These are phyloP conservation scores for Chelonoidis abingdonii DNA, from an alignment of 2,113 vertebrate species.

Conservation along the genomic window DNA sequence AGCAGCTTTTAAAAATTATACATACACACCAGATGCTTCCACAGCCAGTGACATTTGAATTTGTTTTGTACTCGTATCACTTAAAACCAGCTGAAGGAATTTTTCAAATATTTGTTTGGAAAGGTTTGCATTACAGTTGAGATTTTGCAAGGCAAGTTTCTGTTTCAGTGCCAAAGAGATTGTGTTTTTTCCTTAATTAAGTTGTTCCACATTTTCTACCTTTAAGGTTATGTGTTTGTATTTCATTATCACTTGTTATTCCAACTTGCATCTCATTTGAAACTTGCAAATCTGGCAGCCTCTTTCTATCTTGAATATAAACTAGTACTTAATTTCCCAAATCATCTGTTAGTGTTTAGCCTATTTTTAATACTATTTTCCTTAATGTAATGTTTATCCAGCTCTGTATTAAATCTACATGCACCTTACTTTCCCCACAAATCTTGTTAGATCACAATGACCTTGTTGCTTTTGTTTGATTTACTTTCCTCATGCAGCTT, in stretches of 20 bases:
- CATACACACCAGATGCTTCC: constrained; percentile 44
- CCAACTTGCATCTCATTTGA: constrained; percentile 47
- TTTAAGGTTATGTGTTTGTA: constrained; percentile 33
- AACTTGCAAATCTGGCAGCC: constrained; percentile 51
- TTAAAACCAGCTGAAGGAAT: constrained; percentile 67
- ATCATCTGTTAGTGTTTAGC: constrained; percentile 31
- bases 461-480: constrained; percentile 68
- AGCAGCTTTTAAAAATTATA: constrained; percentile 64
- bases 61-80: constrained; percentile 25
- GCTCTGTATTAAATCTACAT: constrained; percentile 71
- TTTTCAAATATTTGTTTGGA: constrained; percentile 64
- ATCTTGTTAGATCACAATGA: constrained; percentile 38
- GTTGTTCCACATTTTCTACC: constrained; percentile 37
- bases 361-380: constrained; percentile 59
- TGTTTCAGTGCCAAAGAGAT: constrained; percentile 5
- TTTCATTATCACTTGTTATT: constrained; percentile 58
- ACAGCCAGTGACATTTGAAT: constrained; percentile 61
- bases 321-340: constrained; percentile 47
- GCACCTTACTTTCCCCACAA: constrained; percentile 29
- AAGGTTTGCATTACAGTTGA: constrained; percentile 48
- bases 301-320: constrained; percentile 48
- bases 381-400: constrained; percentile 51
- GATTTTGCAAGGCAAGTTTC: constrained; percentile 56
- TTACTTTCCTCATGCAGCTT: constrained; percentile 68
- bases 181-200: constrained; percentile 65